Evolutionary conservation across 2,797 vertebrate species (phyloP), one percentile per base, ranked within the genome.

Genomic region (Rhinella marina): DNA sequence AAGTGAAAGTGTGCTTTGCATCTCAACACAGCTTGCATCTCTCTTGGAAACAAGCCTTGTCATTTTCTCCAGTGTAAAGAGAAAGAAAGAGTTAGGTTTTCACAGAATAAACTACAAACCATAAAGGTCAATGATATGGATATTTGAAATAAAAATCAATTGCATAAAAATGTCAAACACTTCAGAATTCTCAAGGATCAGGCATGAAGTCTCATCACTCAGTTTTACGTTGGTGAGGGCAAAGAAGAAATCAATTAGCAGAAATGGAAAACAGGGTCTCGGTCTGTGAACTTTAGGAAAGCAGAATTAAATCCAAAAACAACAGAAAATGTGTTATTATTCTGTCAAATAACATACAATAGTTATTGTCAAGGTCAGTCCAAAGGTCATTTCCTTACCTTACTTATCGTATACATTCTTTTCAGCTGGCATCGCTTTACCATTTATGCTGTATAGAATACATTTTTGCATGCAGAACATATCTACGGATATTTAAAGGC

Each of bases 91-190:
- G 54, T 48, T n/a, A 62, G 61, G 75, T 50, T 85, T 85, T 48
- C 64, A 62, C 76, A 80, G 82, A 88, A 80, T 54, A 88, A 88
- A 84, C 76, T 82, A 88, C 62, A 88, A 68, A 78, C 64, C 87
- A 84, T 80, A 88, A 88, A 88, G 82, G 84, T 90, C 80, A 90
- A 87, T 81, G 23, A 72, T 86, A 90, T 70, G 89, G 84, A 90
- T 89, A 90, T 75, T 87, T 0, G 59, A 90, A 91, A 41, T 86
- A 75, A 13, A n/a, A 81, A 86, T 57, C 48, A 92, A 91, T 86
- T 72, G 90, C 87, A 88, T 88, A 91, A 90, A 80, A 80, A 17
- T 88, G 41, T 81, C 82, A 81, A 27, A 75, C 10, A 90, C 91
- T 82, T 50, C 85, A 91, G 91, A 92, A 0, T 80, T 85, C 87